Percentiles rank a stretch among this genome's conserved stretches.
Conservation (phyloP, 2,113 vertebrate genomes). For the Ictalurus furcatus region DNA sequence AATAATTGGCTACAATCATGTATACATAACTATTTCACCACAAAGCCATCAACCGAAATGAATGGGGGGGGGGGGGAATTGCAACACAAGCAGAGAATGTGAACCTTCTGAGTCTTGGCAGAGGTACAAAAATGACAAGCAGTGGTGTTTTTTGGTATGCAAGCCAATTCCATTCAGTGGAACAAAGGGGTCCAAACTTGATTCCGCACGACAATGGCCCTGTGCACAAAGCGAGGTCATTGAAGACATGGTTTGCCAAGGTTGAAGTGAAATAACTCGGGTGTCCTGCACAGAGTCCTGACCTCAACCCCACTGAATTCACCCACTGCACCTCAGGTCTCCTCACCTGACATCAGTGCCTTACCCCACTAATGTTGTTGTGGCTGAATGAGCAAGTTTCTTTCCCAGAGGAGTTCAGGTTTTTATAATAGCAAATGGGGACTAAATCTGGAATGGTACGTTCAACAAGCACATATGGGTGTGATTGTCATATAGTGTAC, state of each 20-base stretch:
- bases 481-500: too few relatives aligned
- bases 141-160: background rate
- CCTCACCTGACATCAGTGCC: too few relatives aligned
- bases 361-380: too few relatives aligned
- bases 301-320: background rate
- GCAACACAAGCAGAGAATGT: background rate
- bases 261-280: too few relatives aligned
- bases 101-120: background rate
- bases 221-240: background rate
- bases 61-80: background rate
- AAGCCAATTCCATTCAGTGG: background rate
- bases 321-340: background rate
- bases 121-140: background rate
- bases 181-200: background rate
- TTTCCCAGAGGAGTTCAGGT: too few relatives aligned
- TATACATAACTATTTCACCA: background rate
- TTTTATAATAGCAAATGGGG: too few relatives aligned
- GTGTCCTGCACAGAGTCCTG: background rate
- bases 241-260: background rate
- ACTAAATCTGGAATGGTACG: too few relatives aligned
- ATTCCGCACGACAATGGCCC: background rate
- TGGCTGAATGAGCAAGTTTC: too few relatives aligned
- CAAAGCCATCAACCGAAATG: background rate
- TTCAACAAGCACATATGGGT: too few relatives aligned
- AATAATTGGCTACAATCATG: conserved; percentile 4